Base-by-base conservation (phyloP, 2,113 vertebrate species). In the Nerophis lumbriciformis region DNA sequence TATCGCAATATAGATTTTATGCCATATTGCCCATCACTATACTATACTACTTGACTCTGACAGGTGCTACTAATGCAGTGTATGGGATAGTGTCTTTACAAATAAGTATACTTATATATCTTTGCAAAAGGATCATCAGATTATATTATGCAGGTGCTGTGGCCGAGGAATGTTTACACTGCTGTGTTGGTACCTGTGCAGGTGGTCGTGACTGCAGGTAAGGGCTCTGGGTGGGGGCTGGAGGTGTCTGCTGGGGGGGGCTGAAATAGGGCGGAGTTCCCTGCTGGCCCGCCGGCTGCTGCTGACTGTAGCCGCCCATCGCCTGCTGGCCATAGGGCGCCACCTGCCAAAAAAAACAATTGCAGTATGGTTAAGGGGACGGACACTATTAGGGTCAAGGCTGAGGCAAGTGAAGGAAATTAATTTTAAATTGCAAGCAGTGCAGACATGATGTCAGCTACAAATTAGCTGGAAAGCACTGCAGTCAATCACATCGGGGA, bases 211-310 rank as follows among this genome's bases (percentile, higher is more conserved):
- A 91, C 85, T 92, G 96, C 52, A 93, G 75, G 87, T 94, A 95
- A 5, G 93, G 87, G 84, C 93, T 90, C 48, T 93, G 92, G 0
- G 90, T 88, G 19, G 92, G 91, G 65, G 91, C 92, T 53, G 89
- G 89, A 8, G 93, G 91, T 77, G 89, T 92, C 45, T 92, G 93
- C 37, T 93, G 93, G 71, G 94, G 92, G 84, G 95, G 94, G 91
- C 93, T 96, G 90, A 96, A 98, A 80, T 96, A 98, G 0, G 94
- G 89, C 74, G 94, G 94, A 70, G 94, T 94, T 84, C 93, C 93
- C 85, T 94, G 87, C 61, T 87, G 85, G 21, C 76, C 77, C 28
- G 72, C 19, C 69, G 78, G 83, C 57, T 81, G 80, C 57, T 71
- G 79, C 48, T 72, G 77, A 59, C 56, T 73, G 55, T 51, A 63